phyloP scores from a whole-genome alignment of 1,140 invertebrate species.

The Pseudomyrmex sp. region DNA sequence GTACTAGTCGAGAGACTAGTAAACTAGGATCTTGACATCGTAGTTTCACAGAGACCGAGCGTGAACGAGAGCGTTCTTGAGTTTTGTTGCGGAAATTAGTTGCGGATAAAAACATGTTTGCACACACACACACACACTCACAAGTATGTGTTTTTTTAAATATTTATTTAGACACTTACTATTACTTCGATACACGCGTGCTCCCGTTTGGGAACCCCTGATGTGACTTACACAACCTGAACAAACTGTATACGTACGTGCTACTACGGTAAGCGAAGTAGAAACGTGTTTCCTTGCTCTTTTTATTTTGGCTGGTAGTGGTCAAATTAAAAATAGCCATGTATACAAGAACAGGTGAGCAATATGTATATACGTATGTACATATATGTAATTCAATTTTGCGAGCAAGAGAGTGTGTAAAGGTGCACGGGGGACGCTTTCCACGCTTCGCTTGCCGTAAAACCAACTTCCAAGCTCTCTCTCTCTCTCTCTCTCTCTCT shows the following conservation, averaged over 20 bases:
- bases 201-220: no score
- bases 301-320: constrained; percentile 24
- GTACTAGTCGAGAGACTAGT: no score
- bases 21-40: background rate
- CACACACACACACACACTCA: no score
- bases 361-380: constrained; percentile 21
- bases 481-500: no score
- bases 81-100: background rate
- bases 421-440: constrained; percentile 25
- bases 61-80: background rate
- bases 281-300: background rate
- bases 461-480: constrained; percentile 45
- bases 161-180: background rate
- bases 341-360: constrained; percentile 8
- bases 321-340: constrained; percentile 40
- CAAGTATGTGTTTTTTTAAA: background rate
- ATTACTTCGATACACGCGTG: no score
- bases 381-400: constrained; percentile 55
- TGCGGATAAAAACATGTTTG: background rate
- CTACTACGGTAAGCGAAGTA: background rate
- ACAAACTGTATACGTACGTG: no score
- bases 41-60: background rate
- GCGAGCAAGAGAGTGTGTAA: constrained; percentile 49
- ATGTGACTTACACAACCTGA: no score
- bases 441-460: constrained; percentile 41